Conservation (phyloP, 2,888 invertebrate genomes). For the Eristalis tenax region DNA sequence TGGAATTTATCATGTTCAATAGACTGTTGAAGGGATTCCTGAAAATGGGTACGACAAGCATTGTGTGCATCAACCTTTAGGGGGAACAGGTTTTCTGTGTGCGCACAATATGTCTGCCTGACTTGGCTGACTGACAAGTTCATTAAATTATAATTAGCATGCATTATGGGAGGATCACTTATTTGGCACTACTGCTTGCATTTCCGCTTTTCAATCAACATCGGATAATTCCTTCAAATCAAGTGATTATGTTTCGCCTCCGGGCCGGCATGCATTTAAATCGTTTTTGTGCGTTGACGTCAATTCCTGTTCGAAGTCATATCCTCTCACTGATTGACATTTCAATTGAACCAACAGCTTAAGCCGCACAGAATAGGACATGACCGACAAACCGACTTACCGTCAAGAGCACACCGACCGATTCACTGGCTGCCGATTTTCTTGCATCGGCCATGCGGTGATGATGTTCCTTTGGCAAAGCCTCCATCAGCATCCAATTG, state of each 20-base stretch:
- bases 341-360: neutral
- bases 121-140: too few species aligned
- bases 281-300: neutral
- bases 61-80: neutral
- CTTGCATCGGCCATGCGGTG: conserved; percentile 1
- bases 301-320: neutral
- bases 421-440: neutral
- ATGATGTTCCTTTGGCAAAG: conserved; percentile 1
- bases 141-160: too few species aligned
- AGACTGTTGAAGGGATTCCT: neutral
- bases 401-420: neutral
- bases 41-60: neutral
- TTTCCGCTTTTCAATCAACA: too few species aligned
- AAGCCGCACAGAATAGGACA: neutral
- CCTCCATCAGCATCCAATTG: conserved; percentile 25
- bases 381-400: neutral
- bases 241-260: too few species aligned
- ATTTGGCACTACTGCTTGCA: too few species aligned
- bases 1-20: neutral
- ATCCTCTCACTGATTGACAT: conserved; percentile 6
- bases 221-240: too few species aligned
- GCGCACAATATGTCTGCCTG: too few species aligned
- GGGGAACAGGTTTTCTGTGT: too few species aligned
- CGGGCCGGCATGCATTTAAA: neutral
- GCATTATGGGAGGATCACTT: too few species aligned